Base-by-base conservation (phyloP, 1,140 invertebrate genomes). In the Lineus longissimus region DNA sequence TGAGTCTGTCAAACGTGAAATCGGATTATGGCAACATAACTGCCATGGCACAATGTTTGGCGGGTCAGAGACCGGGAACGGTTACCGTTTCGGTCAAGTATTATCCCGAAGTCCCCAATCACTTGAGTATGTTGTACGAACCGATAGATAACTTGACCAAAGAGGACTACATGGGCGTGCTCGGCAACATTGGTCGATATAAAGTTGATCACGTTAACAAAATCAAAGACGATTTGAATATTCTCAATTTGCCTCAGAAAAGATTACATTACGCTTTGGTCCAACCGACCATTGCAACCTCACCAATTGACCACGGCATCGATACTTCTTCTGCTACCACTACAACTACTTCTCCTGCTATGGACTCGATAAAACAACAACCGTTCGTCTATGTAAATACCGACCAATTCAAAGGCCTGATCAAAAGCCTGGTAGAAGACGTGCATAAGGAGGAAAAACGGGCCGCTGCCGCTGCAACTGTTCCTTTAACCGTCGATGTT, bases 241-340 rank as follows among this genome's bases (percentile, higher is more conserved):
- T 51, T 6, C n/a, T 7, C 9, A 7, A n/a, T 9, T 23, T 51
- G 25, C n/a, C 47, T 27, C 47, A 9, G 6, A 51, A 51, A 51
- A 51, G 47, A 51, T 51, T 51, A 51, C 47, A 51, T 51, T 51
- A 51, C 47, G 47, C 33, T 7, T 36, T 36, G 15, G 19, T 7
- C 6, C n/a, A 9, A 27, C n/a, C 47, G n/a, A n/a, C 6, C 6
- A 51, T 51, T 4, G 47, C 6, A 51, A 27, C 6, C n/a, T n/a
- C 4, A 51, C 47, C 47, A 9, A 23, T 6, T 23, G 40, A 43
- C 40, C 11, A 43, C 40, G 19, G 19, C 19, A 43, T 43, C 11
- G 11, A 11, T 13, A 43, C 40, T 19, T 13, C 40, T 43, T 11
- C 40, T 43, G 40, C 40, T 19, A 19, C n/a, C n/a, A n/a, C n/a